Base-by-base conservation (phyloP, 1,140 invertebrate species). In the Choristoneura fumiferana region DNA sequence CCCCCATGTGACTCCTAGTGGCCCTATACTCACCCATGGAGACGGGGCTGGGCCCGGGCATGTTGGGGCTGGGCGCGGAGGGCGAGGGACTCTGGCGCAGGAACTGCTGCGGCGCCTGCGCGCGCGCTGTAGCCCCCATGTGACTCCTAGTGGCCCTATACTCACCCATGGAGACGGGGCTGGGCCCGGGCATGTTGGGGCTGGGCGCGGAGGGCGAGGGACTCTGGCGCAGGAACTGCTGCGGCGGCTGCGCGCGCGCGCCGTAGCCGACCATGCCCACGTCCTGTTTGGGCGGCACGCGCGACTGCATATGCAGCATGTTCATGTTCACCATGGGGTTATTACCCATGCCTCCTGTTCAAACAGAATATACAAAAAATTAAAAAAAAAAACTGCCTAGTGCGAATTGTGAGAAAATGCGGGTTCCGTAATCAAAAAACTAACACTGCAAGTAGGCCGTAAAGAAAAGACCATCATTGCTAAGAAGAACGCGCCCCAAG, bases 121-220 rank as follows among this genome's bases (percentile, higher is more conserved):
- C 93, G 70, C 8, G 91, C 87, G 12, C 87, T 85, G 14, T 86
- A 71, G 54, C 71, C 69, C 65, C 81, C 70, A 77, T 73, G 6
- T n/a, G n/a, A n/a, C n/a, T n/a, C 13, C 9, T 37, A 14, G 12
- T 17, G 17, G 8, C n/a, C 3, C 10, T 12, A 18, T 22, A 71
- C 73, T 71, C 54, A 90, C 88, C 81, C 79, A 89, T 87, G 13
- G 81, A 81, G 0, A 81, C 84, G 12, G 88, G 88, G 54, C 88
- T 90, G 1, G 92, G 92, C 8, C 91, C 92, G 38, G 91, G 90
- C 79, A 94, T 90, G 43, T 91, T 92, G 1, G 93, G 94, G 62
- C 93, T 94, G 12, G 93, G 92, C n/a, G 92, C 93, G 9, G 93
- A 93, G 3, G 93, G 92, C 5, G 92, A 93, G 8, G 94, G 94